Conservation (phyloP, 2,797 vertebrate genomes). For the Cheirogaleus major region DNA sequence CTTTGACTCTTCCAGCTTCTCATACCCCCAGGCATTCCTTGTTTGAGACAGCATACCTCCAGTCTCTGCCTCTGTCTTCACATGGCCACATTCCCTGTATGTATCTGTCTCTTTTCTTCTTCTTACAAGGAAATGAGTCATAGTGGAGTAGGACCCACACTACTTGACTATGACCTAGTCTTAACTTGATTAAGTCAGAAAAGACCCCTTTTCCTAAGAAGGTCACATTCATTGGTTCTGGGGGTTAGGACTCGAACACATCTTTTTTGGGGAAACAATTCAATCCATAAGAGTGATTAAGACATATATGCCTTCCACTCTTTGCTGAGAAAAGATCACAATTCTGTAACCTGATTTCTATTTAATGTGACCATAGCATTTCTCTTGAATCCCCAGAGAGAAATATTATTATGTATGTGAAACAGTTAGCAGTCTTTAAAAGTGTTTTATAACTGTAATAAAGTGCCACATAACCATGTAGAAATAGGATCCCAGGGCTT, state of each 20-base stretch:
- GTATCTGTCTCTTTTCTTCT: not conserved
- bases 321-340: not conserved
- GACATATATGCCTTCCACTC: not conserved
- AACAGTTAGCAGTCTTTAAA: not conserved
- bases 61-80: not conserved
- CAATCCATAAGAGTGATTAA: not conserved
- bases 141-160: not conserved
- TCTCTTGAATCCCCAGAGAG: not conserved
- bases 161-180: not conserved
- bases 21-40: not conserved
- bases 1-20: not conserved
- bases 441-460: not conserved
- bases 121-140: not conserved
- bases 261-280: not conserved
- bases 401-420: not conserved
- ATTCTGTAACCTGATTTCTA: not conserved
- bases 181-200: not conserved
- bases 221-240: not conserved
- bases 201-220: slow-evolving; percentile 9
- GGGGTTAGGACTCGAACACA: not conserved
- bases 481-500: not conserved
- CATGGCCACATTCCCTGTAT: not conserved
- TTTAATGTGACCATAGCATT: not conserved
- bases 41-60: not conserved
- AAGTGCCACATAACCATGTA: not conserved